Percentiles rank a stretch among this genome's conserved stretches.
phyloP scores from a whole-genome alignment of 2,113 vertebrate species.

The Oenanthe oenanthe region DNA sequence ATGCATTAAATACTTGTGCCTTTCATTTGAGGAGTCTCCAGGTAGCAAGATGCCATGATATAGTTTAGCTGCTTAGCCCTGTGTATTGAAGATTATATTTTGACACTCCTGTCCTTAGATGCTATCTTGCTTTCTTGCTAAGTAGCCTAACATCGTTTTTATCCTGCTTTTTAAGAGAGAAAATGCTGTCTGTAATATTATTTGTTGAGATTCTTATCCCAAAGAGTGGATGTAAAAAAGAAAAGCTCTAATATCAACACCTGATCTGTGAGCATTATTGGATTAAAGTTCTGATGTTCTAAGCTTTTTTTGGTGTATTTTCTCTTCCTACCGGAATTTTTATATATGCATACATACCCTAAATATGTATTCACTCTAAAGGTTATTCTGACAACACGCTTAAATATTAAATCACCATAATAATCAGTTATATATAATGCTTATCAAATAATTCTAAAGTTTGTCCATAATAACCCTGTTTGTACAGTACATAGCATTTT shows the following conservation, averaged over 20 bases:
- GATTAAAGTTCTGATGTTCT: background rate
- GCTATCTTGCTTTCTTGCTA: background rate
- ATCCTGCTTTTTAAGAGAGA: background rate
- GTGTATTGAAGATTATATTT: background rate
- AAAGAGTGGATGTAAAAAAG: background rate
- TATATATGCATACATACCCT: background rate
- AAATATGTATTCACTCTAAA: background rate
- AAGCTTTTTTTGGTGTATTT: background rate
- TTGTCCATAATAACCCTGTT: background rate
- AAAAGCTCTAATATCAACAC: background rate
- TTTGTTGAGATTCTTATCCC: conserved; percentile 10
- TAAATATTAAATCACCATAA: conserved; percentile 31
- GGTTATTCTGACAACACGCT: background rate
- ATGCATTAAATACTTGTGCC: background rate
- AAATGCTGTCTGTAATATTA: background rate
- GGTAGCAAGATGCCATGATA: background rate
- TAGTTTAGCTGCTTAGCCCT: background rate
- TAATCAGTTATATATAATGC: background rate
- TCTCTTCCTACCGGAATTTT: background rate
- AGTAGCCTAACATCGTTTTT: background rate
- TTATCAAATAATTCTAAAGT: background rate
- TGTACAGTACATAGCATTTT: background rate
- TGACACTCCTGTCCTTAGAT: background rate
- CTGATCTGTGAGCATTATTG: background rate
- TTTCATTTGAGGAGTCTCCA: background rate